Conservation (phyloP, 2,113 vertebrate species). For the Psettodes erumei region DNA sequence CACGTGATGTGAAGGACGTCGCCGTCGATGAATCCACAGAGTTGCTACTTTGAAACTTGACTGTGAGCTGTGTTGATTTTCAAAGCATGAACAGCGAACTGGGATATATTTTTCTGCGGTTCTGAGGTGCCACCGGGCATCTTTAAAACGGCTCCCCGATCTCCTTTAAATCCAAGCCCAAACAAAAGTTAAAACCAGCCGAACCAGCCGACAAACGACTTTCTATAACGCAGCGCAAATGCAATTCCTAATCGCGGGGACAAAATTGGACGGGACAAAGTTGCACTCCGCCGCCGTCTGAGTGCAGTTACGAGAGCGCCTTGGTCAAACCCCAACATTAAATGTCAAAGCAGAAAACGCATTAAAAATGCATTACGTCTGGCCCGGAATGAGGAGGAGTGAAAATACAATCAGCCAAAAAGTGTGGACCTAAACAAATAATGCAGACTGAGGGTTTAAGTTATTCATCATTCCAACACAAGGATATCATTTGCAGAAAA, state of each 20-base stretch:
- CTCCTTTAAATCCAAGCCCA: not conserved
- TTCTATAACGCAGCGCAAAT: not conserved
- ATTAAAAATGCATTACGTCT: constrained; percentile 70
- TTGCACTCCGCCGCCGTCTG: constrained; percentile 17
- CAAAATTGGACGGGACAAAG: constrained; percentile 17
- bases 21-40: not conserved
- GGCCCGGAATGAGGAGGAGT: constrained; percentile 57
- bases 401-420: constrained; percentile 65
- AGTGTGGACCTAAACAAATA: constrained; percentile 65
- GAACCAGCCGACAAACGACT: not conserved
- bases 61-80: not conserved
- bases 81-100: not conserved
- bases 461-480: constrained; percentile 57
- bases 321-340: constrained; percentile 57
- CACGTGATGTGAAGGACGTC: not conserved
- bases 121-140: no score
- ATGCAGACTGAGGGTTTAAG: constrained; percentile 50
- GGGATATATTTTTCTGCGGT: not conserved
- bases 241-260: not conserved
- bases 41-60: no score
- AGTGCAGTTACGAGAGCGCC: constrained; percentile 34
- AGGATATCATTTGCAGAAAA: constrained; percentile 64
- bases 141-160: not conserved
- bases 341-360: constrained; percentile 64
- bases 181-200: not conserved